Conservation (phyloP, 2,113 vertebrate genomes). For the Paracanthobrama guichenoti region DNA sequence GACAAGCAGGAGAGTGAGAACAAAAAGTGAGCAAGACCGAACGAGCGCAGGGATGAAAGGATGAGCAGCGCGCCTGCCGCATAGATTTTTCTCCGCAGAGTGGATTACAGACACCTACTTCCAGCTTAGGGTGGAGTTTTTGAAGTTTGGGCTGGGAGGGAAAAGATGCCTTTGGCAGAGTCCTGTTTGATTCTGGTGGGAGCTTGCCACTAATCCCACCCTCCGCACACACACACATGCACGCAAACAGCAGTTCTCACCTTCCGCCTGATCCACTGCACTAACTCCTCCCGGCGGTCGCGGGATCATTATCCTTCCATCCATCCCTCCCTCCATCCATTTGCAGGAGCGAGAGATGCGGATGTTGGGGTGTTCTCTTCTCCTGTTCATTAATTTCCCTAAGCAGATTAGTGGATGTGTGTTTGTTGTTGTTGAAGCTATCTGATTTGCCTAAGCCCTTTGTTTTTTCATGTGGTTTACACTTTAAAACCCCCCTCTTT, state of each 20-base stretch:
- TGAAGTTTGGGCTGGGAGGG: constrained; percentile 81
- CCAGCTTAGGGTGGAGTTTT: constrained; percentile 81
- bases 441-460: constrained; percentile 99
- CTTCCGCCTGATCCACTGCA: constrained; percentile 91
- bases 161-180: constrained; percentile 86
- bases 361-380: constrained; percentile 62
- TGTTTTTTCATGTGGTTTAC: constrained; percentile 99
- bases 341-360: constrained; percentile 42
- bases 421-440: constrained; percentile 96
- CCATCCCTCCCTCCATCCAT: constrained; percentile 64
- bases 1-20: constrained; percentile 66
- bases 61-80: constrained; percentile 74
- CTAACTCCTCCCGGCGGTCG: constrained; percentile 79
- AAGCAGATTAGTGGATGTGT: constrained; percentile 94
- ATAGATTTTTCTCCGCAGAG: constrained; percentile 85
- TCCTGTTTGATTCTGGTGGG: constrained; percentile 88
- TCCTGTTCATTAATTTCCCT: constrained; percentile 98
- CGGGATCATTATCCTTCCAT: constrained; percentile 75
- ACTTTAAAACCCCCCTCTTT: constrained; percentile 90
- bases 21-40: constrained; percentile 62
- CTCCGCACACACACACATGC: constrained; percentile 59
- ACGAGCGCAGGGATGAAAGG: constrained; percentile 80
- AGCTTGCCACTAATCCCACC: constrained; percentile 87
- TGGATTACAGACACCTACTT: constrained; percentile 84
- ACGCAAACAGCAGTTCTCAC: constrained; percentile 77